Base-by-base conservation (phyloP, 2,113 vertebrate genomes). In the Progne subis region DNA sequence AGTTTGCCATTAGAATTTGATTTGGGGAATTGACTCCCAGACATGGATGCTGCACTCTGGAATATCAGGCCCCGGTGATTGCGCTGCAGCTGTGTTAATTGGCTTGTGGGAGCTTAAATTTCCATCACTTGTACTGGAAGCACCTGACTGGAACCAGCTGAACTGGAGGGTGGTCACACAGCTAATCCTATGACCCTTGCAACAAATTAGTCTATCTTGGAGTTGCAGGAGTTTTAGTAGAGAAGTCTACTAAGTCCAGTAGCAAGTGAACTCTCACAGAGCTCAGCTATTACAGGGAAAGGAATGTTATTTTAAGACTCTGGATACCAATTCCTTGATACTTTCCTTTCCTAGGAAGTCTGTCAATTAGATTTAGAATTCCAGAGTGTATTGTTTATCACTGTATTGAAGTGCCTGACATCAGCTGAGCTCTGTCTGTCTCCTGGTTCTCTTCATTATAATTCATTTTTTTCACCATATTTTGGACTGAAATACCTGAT, bases 291-390 rank as follows among this genome's bases (percentile, higher is more conserved):
- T 59, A 46, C 5, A 94, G 41, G 25, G 24, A 90, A 88, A 88
- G 41, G 34, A 82, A 43, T 82, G 39, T 68, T 82, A 68, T 80
- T 96, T 86, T 55, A 70, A 81, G 82, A 41, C 47, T 94, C 46
- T 77, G 52, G 76, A 81, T 75, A 70, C 53, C 31, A 46, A 52
- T 83, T 91, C 56, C n/a, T 81, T 63, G 31, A 50, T 86, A 34
- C 25, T 96, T 91, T 81, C 31, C 87, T 85, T 91, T 94, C 59
- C 34, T 90, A 90, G 93, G 93, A 97, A 88, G 88, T 94, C 94
- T 94, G 93, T 81, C 82, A 86, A 17, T 90, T 95, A 90, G 56
- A 90, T 93, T 96, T 94, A 94, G 90, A 88, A 94, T 70, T 70
- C 75, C 56, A 41, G 75, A 59, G 68, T 64, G 55, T 90, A 46